Percentiles rank a stretch among this genome's conserved stretches.
Conservation (phyloP, 2,797 vertebrate species). For the Paramormyrops hopkinsi region DNA sequence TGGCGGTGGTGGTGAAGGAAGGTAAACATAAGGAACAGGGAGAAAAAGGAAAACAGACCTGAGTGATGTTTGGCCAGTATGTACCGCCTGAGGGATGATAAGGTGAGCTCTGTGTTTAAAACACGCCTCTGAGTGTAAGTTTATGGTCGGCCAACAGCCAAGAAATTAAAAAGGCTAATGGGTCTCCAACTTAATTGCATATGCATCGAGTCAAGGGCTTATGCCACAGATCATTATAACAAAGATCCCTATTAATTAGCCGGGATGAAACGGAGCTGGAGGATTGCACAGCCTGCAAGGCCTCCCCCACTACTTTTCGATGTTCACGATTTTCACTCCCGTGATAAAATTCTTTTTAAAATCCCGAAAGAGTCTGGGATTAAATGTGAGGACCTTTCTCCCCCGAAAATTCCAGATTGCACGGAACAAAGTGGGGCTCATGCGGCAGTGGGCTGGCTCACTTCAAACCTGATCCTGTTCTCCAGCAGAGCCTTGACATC, state of each 20-base stretch:
- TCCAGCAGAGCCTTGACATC: conserved; percentile 46
- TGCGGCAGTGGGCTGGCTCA: conserved; percentile 40
- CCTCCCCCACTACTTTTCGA: conserved; percentile 26
- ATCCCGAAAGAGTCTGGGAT: background rate
- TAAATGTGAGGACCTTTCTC: background rate
- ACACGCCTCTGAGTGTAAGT: conserved; percentile 39
- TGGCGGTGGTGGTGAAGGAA: conserved; percentile 50
- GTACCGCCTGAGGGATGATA: conserved; percentile 66
- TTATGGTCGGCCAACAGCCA: conserved; percentile 45
- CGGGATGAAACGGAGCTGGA: conserved; percentile 61
- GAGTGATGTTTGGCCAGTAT: conserved; percentile 78
- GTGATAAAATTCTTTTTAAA: background rate
- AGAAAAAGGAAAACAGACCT: conserved; percentile 47
- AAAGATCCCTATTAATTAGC: conserved; percentile 66
- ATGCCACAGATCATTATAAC: conserved; percentile 52
- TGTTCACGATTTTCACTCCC: background rate
- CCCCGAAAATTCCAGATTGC: background rate
- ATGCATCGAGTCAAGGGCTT: conserved; percentile 44
- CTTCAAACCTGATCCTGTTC: conserved; percentile 51
- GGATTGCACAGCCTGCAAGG: conserved; percentile 48
- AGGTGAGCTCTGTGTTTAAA: conserved; percentile 51
- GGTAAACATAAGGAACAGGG: background rate
- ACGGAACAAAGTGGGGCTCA: background rate
- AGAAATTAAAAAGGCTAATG: conserved; percentile 45
- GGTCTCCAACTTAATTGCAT: conserved; percentile 57